Evolutionary conservation across 2,797 vertebrate genomes (phyloP), one percentile per base, ranked within the genome.

Genomic region (Thalassophryne amazonica): DNA sequence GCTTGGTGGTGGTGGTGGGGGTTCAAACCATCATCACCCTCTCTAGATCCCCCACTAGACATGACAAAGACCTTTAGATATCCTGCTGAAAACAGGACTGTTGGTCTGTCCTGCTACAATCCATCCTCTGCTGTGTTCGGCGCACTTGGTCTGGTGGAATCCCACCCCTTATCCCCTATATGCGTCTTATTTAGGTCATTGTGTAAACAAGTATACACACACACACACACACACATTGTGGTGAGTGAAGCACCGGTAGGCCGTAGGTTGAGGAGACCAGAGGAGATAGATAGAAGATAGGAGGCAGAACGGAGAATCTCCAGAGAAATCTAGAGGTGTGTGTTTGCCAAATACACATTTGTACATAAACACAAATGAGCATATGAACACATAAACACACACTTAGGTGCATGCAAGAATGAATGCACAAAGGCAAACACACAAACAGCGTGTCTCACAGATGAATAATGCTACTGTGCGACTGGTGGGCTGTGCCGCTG

Each of bases 381-480:
- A 41, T 11, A 17, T 45, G 31, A 39, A 30, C 6, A 17, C 30
- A 39, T 30, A 59, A 34, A 59, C 40, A 36, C 53, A 57, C 31
- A 58, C 7, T 21, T 22, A 54, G 19, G 23, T 37, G 36, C 51
- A 51, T 1, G 3, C 30, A 43, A 22, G 35, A 58, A 30, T 30
- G 20, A 43, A 59, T 27, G 25, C 49, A 59, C 42, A 58, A 34
- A 43, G 34, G 37, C 23, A 39, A 13, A 28, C 18, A 38, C 13
- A 29, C 21, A 23, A 6, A 54, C 40, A 53, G 46, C 61, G 46
- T 53, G 66, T 67, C 78, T 84, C 76, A 56, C 66, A 76, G 70
- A 88, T 87, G 82, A 89, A 85, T 89, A 86, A 89, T 90, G 78
- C 67, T 63, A 62, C 61, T 71, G 76, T 81, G 68, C 55, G 55